Base-by-base conservation (phyloP, 2,888 invertebrate species). In the Oxyteleia sp. region DNA sequence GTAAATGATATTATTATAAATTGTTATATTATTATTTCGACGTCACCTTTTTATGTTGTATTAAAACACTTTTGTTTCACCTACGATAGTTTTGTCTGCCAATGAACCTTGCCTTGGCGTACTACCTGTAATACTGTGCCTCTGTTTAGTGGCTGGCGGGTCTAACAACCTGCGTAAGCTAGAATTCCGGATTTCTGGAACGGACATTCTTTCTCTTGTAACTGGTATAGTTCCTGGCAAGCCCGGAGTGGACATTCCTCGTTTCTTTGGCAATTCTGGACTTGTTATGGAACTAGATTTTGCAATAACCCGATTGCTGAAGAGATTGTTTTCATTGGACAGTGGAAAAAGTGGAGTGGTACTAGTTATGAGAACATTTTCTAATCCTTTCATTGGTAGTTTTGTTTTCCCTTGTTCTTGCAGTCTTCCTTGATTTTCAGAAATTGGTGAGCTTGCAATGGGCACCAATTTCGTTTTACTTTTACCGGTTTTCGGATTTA, bases 101-200 rank as follows among this genome's bases (percentile, higher is more conserved):
- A n/a, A n/a, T n/a, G n/a, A n/a, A n/a, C n/a, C n/a, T n/a, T n/a
- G n/a, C n/a, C n/a, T n/a, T n/a, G n/a, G n/a, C n/a, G n/a, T n/a
- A n/a, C n/a, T n/a, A n/a, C n/a, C 92, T 0, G 91, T 89, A 45
- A 92, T 89, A 66, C 92, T 92, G 81, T 92, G 92, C 38, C 92
- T 86, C 69, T 92, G 92, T 47, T 91, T 91, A 1, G 84, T 57
- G 3, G 55, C 47, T 7, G 92, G 92, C 0, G 92, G 91, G 72
- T 92, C 92, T 7, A 92, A 82, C 18, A 92, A 51, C 26, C 92
- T 84, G 1, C 92, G 84, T 0, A 92, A 79, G 61, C 92, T 92
- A 2, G 92, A 90, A 32, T 90, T 92, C 8, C 92, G 86, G 26
- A 92, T 92, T 59, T 92, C 92, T 0, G 92, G 92, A 0, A 92